phyloP scores from a whole-genome alignment of 2,113 vertebrate species.

The Andinoacara biseriatus region DNA sequence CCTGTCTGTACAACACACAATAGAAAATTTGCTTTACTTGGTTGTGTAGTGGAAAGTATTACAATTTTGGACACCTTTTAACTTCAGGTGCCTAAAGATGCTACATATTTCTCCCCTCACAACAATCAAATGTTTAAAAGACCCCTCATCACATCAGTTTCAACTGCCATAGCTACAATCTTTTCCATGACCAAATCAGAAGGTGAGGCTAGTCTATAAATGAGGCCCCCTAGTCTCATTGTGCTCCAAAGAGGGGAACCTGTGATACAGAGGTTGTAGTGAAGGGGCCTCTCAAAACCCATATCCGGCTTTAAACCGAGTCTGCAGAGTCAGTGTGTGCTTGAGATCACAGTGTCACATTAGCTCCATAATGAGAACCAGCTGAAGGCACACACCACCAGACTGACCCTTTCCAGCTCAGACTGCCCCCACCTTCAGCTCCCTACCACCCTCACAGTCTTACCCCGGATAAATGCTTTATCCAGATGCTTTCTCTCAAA shows the following conservation, averaged over 20 bases:
- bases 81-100: not conserved
- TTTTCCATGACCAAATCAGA: constrained; percentile 50
- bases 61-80: not conserved
- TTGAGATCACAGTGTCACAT: constrained; percentile 75
- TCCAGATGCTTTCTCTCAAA: constrained; percentile 64
- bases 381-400: constrained; percentile 66
- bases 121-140: not conserved
- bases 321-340: constrained; percentile 64
- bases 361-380: constrained; percentile 76
- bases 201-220: constrained; percentile 48
- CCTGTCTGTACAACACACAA: not conserved
- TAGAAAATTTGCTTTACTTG: not conserved
- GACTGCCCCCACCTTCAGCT: constrained; percentile 10
- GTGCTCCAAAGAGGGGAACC: constrained; percentile 26
- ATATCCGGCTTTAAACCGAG: constrained; percentile 65
- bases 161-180: not conserved
- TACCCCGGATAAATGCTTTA: constrained; percentile 57
- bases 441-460: not conserved
- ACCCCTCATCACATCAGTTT: not conserved
- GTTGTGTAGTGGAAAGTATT: not conserved
- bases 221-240: constrained; percentile 18
- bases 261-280: constrained; percentile 69
- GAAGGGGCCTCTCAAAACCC: constrained; percentile 62
- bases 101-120: not conserved
- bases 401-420: constrained; percentile 62